Conservation (phyloP, 2,797 vertebrate genomes). For the Melopsittacus undulatus region DNA sequence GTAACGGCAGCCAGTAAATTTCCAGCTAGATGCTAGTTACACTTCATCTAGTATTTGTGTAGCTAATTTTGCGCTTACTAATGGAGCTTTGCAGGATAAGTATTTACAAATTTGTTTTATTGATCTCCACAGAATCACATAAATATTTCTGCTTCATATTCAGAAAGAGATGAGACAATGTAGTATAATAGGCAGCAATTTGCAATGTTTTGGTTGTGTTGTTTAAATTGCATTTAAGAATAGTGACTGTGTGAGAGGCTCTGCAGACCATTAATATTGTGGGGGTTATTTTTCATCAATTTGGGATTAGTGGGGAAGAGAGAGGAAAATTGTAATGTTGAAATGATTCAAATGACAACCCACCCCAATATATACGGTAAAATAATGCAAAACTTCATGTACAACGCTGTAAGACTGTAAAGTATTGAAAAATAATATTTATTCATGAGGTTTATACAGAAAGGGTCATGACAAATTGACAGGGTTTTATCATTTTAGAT, state of each 20-base stretch:
- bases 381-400: neutral
- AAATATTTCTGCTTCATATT: neutral
- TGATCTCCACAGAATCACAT: rapidly evolving
- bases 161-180: neutral
- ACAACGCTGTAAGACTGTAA: neutral
- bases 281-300: neutral
- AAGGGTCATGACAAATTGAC: neutral
- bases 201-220: neutral
- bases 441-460: neutral
- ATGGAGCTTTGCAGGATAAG: neutral
- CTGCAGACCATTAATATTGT: neutral
- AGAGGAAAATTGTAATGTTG: neutral
- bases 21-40: neutral
- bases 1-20: neutral
- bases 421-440: neutral
- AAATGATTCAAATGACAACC: neutral
- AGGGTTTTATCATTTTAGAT: neutral
- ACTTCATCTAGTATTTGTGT: neutral
- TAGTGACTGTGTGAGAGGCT: neutral
- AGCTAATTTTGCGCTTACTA: neutral
- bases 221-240: neutral
- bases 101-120: neutral
- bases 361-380: neutral
- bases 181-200: neutral
- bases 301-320: neutral